A percentile compares a stretch with the other conserved stretches of the same genome.
phyloP scores from a whole-genome alignment of 2,113 vertebrate species.

The Chitala chitala region DNA sequence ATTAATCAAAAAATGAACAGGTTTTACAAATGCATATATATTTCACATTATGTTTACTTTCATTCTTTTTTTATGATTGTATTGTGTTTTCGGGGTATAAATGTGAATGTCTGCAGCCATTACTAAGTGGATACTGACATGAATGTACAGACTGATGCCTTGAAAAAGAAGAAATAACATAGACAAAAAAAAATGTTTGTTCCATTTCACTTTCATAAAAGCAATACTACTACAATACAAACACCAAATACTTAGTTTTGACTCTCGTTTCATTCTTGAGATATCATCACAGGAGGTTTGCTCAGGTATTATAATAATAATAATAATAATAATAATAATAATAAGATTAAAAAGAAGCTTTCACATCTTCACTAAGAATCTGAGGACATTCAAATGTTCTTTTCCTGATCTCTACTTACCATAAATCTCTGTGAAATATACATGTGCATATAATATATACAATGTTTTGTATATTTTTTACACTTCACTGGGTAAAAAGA shows the following conservation, averaged over 20 bases:
- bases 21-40: background rate
- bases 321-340: too few relatives aligned
- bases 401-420: slow-evolving; percentile 3
- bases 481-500: background rate
- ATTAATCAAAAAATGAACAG: background rate
- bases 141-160: too few relatives aligned
- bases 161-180: too few relatives aligned
- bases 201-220: background rate
- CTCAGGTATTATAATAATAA: background rate
- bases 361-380: slow-evolving; percentile 11
- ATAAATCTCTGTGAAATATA: background rate
- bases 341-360: background rate
- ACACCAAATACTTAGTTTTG: background rate
- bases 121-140: too few relatives aligned
- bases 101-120: too few relatives aligned
- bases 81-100: too few relatives aligned
- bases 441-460: background rate
- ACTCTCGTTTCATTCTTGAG: slow-evolving; percentile 34
- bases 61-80: background rate
- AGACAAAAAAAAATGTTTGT: too few relatives aligned
- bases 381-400: slow-evolving; percentile 2
- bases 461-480: slow-evolving; percentile 4
- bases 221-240: background rate
- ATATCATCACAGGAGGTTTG: slow-evolving; percentile 35
- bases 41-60: background rate